These are phyloP conservation scores for Eurytoma adleriae DNA, from an alignment of 2,888 invertebrate genomes.

Conservation along the genomic window DNA sequence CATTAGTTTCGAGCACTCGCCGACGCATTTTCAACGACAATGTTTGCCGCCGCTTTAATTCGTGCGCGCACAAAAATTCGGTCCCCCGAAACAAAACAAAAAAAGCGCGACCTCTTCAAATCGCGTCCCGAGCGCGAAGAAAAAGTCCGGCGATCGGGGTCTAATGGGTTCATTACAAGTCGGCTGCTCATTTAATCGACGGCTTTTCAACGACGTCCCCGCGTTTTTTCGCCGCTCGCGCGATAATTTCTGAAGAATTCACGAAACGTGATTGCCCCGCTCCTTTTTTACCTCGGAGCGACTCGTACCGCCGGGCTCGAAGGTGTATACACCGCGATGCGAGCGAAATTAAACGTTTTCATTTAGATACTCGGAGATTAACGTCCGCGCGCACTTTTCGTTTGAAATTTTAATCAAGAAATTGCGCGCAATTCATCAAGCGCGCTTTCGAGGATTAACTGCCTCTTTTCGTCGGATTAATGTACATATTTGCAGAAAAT, in stretches of 20 bases:
- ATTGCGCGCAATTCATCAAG: too few relatives aligned
- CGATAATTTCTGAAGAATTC: not conserved
- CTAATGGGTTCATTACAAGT: slow-evolving; percentile 50
- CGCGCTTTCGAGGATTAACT: too few relatives aligned
- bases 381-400: too few relatives aligned
- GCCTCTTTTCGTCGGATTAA: too few relatives aligned
- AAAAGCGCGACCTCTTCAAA: not conserved
- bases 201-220: slow-evolving; percentile 25
- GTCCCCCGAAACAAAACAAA: not conserved
- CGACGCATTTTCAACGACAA: not conserved
- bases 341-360: slow-evolving; percentile 19
- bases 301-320: not conserved
- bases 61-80: not conserved
- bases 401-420: too few relatives aligned
- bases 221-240: not conserved
- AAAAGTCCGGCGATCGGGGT: too few relatives aligned
- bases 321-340: not conserved
- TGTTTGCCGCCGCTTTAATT: slow-evolving; percentile 2
- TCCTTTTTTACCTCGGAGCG: not conserved
- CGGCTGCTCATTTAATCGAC: slow-evolving; percentile 40
- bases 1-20: slow-evolving; percentile 37
- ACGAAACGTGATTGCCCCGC: slow-evolving; percentile 17
- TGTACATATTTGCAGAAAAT: too few relatives aligned
- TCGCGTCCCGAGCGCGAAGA: too few relatives aligned
- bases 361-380: not conserved